These are phyloP conservation scores for Styela clava DNA, from an alignment of 23 tunicate species.

Conservation along the genomic window DNA sequence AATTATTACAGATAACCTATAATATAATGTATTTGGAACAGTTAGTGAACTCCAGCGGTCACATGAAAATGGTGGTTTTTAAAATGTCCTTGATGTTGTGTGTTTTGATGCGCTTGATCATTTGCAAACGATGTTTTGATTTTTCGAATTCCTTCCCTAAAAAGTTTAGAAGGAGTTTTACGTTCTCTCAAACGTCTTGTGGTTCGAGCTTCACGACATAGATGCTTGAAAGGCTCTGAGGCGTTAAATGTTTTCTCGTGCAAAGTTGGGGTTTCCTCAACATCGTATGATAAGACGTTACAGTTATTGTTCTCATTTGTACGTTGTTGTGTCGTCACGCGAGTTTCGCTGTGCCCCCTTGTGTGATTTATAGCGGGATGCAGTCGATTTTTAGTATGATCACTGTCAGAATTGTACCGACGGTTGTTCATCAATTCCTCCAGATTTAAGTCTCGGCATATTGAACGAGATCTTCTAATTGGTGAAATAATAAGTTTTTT, in stretches of 20 bases:
- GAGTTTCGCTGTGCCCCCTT: constrained; percentile 12
- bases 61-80: constrained; percentile 14
- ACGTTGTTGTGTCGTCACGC: neutral
- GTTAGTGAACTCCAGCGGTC: constrained; percentile 7
- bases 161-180: constrained; percentile 45
- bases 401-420: constrained; percentile 20
- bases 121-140: constrained; percentile 36
- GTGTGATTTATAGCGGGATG: neutral
- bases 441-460: neutral
- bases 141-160: constrained; percentile 55
- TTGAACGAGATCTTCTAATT: neutral
- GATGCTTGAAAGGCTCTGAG: constrained; percentile 76
- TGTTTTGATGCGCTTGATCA: constrained; percentile 32
- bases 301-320: neutral
- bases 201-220: constrained; percentile 55
- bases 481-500: too few species aligned
- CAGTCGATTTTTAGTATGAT: neutral
- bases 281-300: neutral
- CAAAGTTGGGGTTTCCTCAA: neutral
- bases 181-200: constrained; percentile 32
- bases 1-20: too few species aligned
- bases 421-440: neutral
- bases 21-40: too few species aligned
- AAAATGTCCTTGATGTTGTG: constrained; percentile 20
- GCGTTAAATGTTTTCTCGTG: constrained; percentile 43